Evolutionary conservation across 2,797 vertebrate species (phyloP).

Genomic region (Melanotaenia pygmaea): DNA sequence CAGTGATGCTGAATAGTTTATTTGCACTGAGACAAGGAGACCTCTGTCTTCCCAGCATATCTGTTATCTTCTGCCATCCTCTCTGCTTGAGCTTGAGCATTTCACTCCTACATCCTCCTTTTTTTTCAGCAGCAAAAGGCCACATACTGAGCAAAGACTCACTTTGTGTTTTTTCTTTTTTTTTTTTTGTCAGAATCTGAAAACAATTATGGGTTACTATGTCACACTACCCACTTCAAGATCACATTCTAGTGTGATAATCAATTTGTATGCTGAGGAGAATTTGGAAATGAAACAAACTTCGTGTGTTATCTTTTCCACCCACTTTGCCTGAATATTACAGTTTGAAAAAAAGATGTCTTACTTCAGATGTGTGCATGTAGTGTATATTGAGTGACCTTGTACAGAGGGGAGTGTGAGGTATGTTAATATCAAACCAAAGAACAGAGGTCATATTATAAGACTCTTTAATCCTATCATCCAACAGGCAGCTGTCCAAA

Average conservation of each 20-base stretch:
- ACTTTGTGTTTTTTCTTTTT: conserved; percentile 8
- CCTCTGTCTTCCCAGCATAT: conserved; percentile 31
- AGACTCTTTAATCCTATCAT: conserved; percentile 75
- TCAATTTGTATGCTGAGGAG: not conserved
- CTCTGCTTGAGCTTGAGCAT: conserved; percentile 22
- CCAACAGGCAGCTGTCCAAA: conserved; percentile 72
- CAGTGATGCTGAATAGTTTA: conserved; percentile 53
- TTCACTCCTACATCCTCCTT: not conserved
- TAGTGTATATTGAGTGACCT: conserved; percentile 58
- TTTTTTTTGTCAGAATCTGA: conserved; percentile 20
- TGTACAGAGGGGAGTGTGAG: conserved; percentile 33
- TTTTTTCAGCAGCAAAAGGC: conserved; percentile 18
- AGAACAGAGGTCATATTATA: conserved; percentile 69
- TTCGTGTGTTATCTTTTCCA: not conserved
- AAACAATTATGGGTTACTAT: conserved; percentile 10
- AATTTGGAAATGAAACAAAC: conserved; percentile 9
- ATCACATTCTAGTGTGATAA: not conserved
- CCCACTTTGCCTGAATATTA: conserved; percentile 2
- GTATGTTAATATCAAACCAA: conserved; percentile 66
- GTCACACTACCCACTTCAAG: not conserved
- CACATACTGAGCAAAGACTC: conserved; percentile 5
- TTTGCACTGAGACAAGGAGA: conserved; percentile 37
- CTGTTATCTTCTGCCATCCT: conserved; percentile 52
- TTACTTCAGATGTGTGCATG: conserved; percentile 40
- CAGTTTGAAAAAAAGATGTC: conserved; percentile 12